Conservation (phyloP, 2,113 vertebrate genomes). For the Tapirus terrestris region DNA sequence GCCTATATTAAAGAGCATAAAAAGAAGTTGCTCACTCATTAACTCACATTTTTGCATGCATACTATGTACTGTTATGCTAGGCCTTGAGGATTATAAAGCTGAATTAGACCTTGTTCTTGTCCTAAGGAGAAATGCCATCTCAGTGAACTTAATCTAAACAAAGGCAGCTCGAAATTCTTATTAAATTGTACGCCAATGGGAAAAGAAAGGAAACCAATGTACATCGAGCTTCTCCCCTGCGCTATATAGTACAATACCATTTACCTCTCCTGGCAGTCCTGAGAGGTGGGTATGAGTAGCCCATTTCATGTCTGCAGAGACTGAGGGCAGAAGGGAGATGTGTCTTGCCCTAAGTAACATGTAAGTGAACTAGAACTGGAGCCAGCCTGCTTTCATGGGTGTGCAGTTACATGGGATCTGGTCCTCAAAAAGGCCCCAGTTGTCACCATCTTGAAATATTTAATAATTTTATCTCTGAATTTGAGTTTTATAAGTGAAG, state of each 20-base stretch:
- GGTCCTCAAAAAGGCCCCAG: neutral
- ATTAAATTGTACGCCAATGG: neutral
- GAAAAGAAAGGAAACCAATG: neutral
- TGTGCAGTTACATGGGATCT: neutral
- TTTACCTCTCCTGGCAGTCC: neutral
- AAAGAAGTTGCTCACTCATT: neutral
- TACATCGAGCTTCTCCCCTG: neutral
- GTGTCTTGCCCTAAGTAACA: neutral
- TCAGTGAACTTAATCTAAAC: neutral
- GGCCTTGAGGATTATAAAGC: neutral
- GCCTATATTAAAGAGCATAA: neutral
- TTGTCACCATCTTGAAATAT: neutral
- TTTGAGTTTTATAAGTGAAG: neutral
- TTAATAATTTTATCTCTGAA: neutral
- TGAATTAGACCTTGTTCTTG: neutral
- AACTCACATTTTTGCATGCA: neutral
- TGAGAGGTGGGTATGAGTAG: neutral
- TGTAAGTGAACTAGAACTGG: neutral
- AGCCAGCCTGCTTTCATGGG: neutral
- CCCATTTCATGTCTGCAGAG: neutral
- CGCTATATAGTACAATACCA: neutral
- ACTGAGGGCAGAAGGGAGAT: neutral
- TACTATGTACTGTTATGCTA: no score
- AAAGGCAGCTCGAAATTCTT: neutral
- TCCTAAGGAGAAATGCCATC: neutral